A percentile compares a stretch with the other conserved stretches of the same genome.
Evolutionary conservation across 2,113 vertebrate species (phyloP).

Genomic region (Podocnemis expansa): DNA sequence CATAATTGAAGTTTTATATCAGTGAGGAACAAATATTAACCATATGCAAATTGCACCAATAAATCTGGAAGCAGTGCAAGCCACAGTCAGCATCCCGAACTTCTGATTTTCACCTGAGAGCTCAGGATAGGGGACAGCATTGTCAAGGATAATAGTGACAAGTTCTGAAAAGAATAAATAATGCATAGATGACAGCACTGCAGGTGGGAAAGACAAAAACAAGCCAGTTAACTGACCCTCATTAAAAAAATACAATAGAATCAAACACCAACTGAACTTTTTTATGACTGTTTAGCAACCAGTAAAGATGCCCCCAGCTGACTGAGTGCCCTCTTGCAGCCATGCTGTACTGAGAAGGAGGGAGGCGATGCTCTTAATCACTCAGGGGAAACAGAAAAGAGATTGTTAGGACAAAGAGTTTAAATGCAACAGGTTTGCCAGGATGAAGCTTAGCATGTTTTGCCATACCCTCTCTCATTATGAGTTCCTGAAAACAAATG

Average conservation of each 20-base stretch:
- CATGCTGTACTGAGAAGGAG: not conserved
- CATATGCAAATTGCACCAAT: conserved; percentile 15
- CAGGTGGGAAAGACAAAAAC: not conserved
- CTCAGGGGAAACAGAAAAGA: not conserved
- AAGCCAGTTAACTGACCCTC: rapidly evolving
- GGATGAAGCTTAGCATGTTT: not conserved
- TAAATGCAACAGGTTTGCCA: not conserved
- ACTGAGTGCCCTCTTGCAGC: not conserved
- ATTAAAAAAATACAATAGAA: not conserved
- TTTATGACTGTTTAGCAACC: conserved; percentile 9
- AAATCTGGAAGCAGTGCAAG: not conserved
- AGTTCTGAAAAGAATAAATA: not conserved
- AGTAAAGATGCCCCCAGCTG: not conserved
- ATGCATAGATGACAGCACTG: rapidly evolving
- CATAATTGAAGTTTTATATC: conserved; percentile 12
- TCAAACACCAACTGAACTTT: not conserved
- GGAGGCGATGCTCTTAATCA: not conserved
- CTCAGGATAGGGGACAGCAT: not conserved
- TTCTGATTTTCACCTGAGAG: not conserved
- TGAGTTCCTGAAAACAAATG: rapidly evolving
- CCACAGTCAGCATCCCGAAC: not conserved
- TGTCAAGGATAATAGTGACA: not conserved
- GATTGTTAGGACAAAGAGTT: rapidly evolving
- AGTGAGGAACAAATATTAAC: conserved; percentile 29
- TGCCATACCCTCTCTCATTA: not conserved